These are phyloP conservation scores for Danio albolineatus DNA, from an alignment of 2,797 vertebrate species.

Conservation along the genomic window DNA sequence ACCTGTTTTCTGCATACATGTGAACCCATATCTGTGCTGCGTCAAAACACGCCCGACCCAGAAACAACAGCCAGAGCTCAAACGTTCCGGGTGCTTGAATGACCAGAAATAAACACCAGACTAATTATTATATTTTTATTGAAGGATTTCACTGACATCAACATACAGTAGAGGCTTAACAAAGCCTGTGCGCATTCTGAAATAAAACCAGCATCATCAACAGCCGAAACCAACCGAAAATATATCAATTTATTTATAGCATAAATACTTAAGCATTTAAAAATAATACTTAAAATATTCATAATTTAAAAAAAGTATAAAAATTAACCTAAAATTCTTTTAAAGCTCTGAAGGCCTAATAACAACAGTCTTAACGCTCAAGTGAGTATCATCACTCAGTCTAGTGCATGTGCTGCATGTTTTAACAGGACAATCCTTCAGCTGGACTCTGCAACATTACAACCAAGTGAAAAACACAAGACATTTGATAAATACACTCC, in stretches of 20 bases:
- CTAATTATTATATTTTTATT: conserved; percentile 34
- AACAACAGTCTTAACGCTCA: not conserved
- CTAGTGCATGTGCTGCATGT: not conserved
- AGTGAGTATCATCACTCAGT: not conserved
- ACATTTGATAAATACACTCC: conserved; percentile 7
- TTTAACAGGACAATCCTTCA: conserved; percentile 26
- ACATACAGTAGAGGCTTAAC: conserved; percentile 20
- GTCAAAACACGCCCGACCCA: conserved; percentile 50
- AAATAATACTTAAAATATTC: conserved; percentile 71
- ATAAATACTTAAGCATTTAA: conserved; percentile 69
- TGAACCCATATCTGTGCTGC: conserved; percentile 70
- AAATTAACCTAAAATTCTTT: conserved; percentile 57
- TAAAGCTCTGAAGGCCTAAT: conserved; percentile 6
- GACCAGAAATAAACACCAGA: not conserved
- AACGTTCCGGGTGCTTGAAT: conserved; percentile 65
- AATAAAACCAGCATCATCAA: not conserved
- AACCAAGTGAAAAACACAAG: not conserved
- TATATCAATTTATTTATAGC: conserved; percentile 68
- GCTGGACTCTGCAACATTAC: not conserved
- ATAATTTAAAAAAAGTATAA: conserved; percentile 62
- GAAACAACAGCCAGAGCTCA: not conserved
- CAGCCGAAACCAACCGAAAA: conserved; percentile 30
- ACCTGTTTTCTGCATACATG: conserved; percentile 60
- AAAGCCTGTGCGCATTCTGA: conserved; percentile 11
- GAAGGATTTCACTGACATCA: not conserved